Evolutionary conservation across 2,888 invertebrate species (phyloP), one percentile per base, ranked within the genome.

Genomic region (Parapristionchus giblindavisi): DNA sequence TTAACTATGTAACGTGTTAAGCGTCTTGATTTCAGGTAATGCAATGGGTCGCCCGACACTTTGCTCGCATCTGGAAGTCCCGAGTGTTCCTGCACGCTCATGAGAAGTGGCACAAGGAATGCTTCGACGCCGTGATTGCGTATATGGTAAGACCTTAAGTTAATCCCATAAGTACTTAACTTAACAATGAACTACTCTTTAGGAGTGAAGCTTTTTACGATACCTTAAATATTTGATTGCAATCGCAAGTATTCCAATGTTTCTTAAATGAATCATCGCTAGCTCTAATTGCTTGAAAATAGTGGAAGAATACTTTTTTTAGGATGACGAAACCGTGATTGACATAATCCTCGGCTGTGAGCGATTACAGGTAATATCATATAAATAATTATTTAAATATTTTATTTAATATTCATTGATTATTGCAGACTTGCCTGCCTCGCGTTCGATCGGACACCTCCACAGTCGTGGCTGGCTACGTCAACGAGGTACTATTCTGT

Each of bases 61-160:
- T 95, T 89, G 91, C 92, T 8, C 92, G 93, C 85, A 93, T 96
- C 66, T 96, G 96, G 96, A 93, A 95, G 0, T 94, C 94, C 2
- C 92, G 94, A 85, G 92, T 93, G 3, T 96, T 96, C 89, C 93
- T 94, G 0, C 92, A 93, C 60, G 89, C 96, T 76, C 93, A 94
- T 0, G 91, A 93, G 48, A 94, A 94, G 86, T 84, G 87, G 58
- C 84, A 89, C 71, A 85, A 88, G 51, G 80, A 85, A 38, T 87
- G 88, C 77, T 83, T 84, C 58, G 77, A 84, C 5, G 78, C 80
- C 8, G 82, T 88, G 0, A 78, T 86, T 11, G 75, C 78, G 40
- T 75, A 83, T 11, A 76, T 80, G 75, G 70, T 71, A 17, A 52
- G 61, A n/a, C n/a, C n/a, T n/a, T n/a, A n/a, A n/a, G n/a, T n/a